Evolutionary conservation across 2,888 invertebrate species (phyloP), one percentile per base, ranked within the genome.

Genomic region (Lagria hirta): DNA sequence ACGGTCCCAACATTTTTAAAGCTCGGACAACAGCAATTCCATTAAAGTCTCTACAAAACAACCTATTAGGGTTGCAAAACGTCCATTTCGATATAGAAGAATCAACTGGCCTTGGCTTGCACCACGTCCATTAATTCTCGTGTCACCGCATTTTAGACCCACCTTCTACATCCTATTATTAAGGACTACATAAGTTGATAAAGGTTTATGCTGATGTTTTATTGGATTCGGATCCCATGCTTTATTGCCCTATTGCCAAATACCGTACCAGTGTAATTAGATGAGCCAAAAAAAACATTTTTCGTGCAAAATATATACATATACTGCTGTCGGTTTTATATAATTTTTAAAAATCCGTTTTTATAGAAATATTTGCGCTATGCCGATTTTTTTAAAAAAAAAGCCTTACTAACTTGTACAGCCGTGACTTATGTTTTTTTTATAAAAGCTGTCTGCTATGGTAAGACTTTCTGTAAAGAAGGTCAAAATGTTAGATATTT

Each of bases 21-120:
- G 27, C 27, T 14, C 22, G 36, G 37, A 47, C 47, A 37, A 23
- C 33, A 27, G 41, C 42, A 37, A 47, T 47, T 42, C 47, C 47
- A 47, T 47, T 47, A 42, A 36, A 42, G 32, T 21, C 37, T 33
- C 36, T 42, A 46, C 42, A 47, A 47, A 47, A 47, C 46, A 46
- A 42, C 36, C 41, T 32, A 42, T 46, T 47, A 47, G 42, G 42
- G 37, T 35, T 36, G 42, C 42, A 35, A 34, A 37, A 42, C 22
- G 41, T 18, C 33, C 33, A 18, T 36, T 34, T 36, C 21, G 41
- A 42, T 42, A 23, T n/a, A n/a, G n/a, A n/a, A n/a, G 26, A 36
- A 36, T 35, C 24, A 37, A 37, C 26, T 20, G 23, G 7, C 30
- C 47, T 47, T 47, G 42, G 42, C 42, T 34, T 22, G 23, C 27